These are phyloP conservation scores for Regulus satrapa DNA, from an alignment of 2,113 vertebrate genomes.

Conservation along the genomic window DNA sequence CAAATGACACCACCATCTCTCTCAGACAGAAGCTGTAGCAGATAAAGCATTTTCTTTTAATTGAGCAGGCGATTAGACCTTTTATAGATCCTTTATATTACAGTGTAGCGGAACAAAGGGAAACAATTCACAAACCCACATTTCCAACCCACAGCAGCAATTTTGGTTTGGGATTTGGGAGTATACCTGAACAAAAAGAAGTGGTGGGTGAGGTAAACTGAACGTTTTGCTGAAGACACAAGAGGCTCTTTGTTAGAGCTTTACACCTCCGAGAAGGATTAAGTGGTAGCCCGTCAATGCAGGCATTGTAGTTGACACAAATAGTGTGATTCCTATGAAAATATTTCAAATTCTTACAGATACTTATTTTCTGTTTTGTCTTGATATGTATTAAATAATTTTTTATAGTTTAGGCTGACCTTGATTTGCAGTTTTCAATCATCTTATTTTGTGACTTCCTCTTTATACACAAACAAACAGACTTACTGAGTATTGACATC, in stretches of 20 bases:
- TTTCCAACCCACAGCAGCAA: not conserved
- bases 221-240: not conserved
- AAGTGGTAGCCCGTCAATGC: not conserved
- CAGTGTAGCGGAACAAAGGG: not conserved
- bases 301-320: not conserved
- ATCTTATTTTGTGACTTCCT: not conserved
- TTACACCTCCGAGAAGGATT: not conserved
- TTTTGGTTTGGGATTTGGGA: not conserved
- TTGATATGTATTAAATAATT: not conserved
- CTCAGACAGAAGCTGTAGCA: not conserved
- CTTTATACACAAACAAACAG: not conserved
- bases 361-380: not conserved
- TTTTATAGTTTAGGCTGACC: not conserved
- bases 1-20: not conserved
- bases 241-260: not conserved
- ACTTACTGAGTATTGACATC: not conserved
- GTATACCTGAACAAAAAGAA: not conserved
- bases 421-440: not conserved
- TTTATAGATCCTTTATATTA: not conserved
- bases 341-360: not conserved
- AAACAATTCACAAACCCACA: not conserved
- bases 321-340: not conserved
- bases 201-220: not conserved
- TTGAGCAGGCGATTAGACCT: accelerated
- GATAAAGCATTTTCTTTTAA: not conserved